phyloP scores from a whole-genome alignment of 2,888 invertebrate species.

The Campoplex nolae region DNA sequence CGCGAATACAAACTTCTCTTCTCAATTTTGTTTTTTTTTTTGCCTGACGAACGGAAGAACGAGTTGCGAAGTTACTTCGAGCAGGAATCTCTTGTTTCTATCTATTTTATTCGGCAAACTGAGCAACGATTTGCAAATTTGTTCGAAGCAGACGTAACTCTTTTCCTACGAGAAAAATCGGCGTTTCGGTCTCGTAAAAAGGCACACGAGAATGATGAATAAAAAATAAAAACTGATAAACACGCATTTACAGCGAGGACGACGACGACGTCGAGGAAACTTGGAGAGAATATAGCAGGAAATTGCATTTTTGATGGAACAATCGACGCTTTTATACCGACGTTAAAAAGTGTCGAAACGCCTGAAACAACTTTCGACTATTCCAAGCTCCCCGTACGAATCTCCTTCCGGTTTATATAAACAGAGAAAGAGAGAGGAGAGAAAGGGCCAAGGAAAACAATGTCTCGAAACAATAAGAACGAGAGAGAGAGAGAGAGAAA shows the following conservation, averaged over 20 bases:
- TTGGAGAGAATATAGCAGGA: constrained; percentile 6
- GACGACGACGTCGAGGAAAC: background rate
- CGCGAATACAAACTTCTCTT: background rate
- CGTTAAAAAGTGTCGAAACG: background rate
- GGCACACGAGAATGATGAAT: too few species aligned
- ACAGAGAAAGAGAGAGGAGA: background rate
- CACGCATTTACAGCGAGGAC: background rate
- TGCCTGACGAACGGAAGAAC: background rate
- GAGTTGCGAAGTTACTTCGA: too few species aligned
- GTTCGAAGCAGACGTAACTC: background rate
- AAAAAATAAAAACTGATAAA: background rate
- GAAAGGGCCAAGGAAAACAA: background rate
- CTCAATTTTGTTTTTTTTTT: background rate
- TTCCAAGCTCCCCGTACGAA: background rate
- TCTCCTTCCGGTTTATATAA: background rate
- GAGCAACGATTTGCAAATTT: background rate
- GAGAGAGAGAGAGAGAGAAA: background rate
- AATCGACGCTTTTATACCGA: background rate
- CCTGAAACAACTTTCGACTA: background rate
- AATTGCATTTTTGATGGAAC: constrained; percentile 56
- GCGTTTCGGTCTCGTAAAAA: too few species aligned
- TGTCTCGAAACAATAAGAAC: background rate
- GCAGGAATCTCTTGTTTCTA: background rate
- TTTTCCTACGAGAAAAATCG: background rate
- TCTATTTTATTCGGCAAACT: background rate